Evolutionary conservation across 2,888 invertebrate genomes (phyloP).

Genomic region (Linyphia triangularis): DNA sequence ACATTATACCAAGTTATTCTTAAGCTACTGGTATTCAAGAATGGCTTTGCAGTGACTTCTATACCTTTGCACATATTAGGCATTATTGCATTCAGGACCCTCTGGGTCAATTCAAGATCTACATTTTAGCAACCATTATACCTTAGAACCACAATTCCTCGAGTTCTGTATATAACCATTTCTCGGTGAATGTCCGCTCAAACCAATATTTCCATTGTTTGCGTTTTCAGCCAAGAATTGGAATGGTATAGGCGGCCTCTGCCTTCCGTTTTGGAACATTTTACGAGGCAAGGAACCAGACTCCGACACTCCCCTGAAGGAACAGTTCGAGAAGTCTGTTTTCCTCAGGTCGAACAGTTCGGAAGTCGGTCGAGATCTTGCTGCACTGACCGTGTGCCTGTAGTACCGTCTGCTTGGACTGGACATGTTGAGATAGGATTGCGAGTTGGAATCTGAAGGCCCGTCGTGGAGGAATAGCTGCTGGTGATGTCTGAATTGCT

Average conservation of each 20-base stretch:
- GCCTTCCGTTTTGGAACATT: constrained; percentile 45
- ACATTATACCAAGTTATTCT: too few species aligned
- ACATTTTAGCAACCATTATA: too few species aligned
- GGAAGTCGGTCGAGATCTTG: constrained; percentile 85
- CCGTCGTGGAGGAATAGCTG: constrained; percentile 33
- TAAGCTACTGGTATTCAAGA: too few species aligned
- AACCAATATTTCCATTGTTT: not conserved
- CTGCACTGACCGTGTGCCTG: constrained; percentile 67
- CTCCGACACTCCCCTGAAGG: constrained; percentile 24
- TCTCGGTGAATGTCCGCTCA: constrained; percentile 20
- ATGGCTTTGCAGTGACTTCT: too few species aligned
- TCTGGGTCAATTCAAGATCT: too few species aligned
- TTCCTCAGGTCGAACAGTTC: constrained; percentile 91
- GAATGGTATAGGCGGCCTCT: constrained; percentile 61
- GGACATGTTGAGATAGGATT: not conserved
- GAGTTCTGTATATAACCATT: constrained; percentile 23
- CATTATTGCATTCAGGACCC: too few species aligned
- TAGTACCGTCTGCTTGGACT: constrained; percentile 36
- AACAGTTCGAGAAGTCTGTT: not conserved
- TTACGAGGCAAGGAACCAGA: constrained; percentile 59
- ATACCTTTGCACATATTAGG: too few species aligned
- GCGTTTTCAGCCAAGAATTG: constrained; percentile 42
- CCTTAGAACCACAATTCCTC: constrained; percentile 50
- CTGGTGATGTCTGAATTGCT: constrained; percentile 69
- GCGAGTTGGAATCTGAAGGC: not conserved